Evolutionary conservation across 2,888 invertebrate genomes (phyloP), one percentile per base, ranked within the genome.

Genomic region (Athalia circularis): DNA sequence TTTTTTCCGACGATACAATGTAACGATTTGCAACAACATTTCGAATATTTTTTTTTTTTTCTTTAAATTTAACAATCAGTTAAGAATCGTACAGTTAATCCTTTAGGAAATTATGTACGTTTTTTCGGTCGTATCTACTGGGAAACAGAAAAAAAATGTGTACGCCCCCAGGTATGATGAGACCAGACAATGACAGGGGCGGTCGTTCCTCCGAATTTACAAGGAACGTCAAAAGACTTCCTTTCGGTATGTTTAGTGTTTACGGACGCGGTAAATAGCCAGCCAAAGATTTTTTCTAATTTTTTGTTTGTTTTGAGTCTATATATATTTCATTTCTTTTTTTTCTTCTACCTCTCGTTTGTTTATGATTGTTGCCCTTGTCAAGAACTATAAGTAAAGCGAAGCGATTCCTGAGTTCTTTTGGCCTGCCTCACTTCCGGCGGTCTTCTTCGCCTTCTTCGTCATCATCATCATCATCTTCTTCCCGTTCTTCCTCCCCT

Each of bases 161-260:
- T 29, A 29, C 29, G 29, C 29, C 29, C 29, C 29, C 29, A 29
- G 29, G 29, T 29, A 29, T 29, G 29, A 29, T 29, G 29, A 29
- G 29, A 29, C 2, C 29, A 29, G 29, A 29, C 29, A 29, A 29
- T 29, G 29, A 29, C 29, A 29, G 29, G 2, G 1, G 29, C 29
- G 29, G 29, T 29, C 29, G 29, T 29, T 29, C 29, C 29, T 29
- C 29, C 29, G 29, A 29, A 29, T 29, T 29, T 29, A 29, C 29
- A 29, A 29, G 29, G 29, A 68, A 29, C 11, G 52, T 54, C 68
- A 50, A 68, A 68, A 29, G 29, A 68, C 68, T 68, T 68, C 68
- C 68, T 68, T 29, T 68, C 68, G 15, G 47, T n/a, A 54, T 68
- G 68, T 68, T 68, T 68, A 68, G 68, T 68, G 68, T 68, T 68